phyloP scores from a whole-genome alignment of 2,113 vertebrate species.

The Myrmophylax atrothorax region DNA sequence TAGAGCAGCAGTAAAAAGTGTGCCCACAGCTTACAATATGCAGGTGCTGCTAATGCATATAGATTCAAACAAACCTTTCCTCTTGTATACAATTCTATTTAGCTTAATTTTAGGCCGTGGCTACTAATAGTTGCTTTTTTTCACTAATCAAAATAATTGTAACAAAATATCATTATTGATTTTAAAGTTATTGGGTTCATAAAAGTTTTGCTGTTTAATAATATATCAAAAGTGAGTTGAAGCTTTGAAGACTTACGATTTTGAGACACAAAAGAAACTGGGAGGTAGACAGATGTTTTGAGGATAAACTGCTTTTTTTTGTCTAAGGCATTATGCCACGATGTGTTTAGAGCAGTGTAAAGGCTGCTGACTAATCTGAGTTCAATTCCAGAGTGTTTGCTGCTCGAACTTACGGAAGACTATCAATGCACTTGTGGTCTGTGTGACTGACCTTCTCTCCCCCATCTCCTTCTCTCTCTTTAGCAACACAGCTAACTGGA shows the following conservation, averaged over 20 bases:
- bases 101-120: neutral
- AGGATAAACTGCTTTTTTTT: slow-evolving; percentile 59
- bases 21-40: neutral
- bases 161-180: slow-evolving; percentile 10
- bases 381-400: slow-evolving; percentile 42
- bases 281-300: slow-evolving; percentile 73
- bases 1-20: neutral
- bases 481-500: slow-evolving; percentile 62
- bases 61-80: neutral
- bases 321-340: slow-evolving; percentile 46
- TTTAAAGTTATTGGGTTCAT: slow-evolving; percentile 35
- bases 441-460: slow-evolving; percentile 56
- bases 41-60: neutral
- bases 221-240: slow-evolving; percentile 53
- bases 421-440: slow-evolving; percentile 68
- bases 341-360: neutral
- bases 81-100: neutral
- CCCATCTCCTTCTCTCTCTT: slow-evolving; percentile 36
- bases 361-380: neutral
- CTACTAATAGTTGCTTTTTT: neutral
- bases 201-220: slow-evolving; percentile 13
- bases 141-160: slow-evolving; percentile 6
- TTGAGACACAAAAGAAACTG: slow-evolving; percentile 61
- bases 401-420: slow-evolving; percentile 78
- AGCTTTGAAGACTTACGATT: slow-evolving; percentile 22